Evolutionary conservation across 1,140 invertebrate genomes (phyloP).

Genomic region (Drosophila melanica): DNA sequence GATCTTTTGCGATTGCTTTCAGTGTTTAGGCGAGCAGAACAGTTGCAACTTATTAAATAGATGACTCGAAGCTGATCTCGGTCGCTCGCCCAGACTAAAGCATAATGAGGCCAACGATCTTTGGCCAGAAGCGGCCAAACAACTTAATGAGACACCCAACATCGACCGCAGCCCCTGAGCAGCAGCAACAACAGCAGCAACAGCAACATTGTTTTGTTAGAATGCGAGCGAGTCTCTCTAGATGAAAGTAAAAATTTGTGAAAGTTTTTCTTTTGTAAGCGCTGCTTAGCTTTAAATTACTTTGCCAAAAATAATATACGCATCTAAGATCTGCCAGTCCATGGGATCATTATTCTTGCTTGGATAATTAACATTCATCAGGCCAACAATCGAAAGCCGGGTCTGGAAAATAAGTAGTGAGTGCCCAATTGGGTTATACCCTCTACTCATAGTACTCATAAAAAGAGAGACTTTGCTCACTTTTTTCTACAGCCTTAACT

Average conservation of each 20-base stretch:
- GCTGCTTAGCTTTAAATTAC: constrained; percentile 33
- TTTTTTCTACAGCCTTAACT: not conserved
- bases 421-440: not conserved
- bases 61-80: constrained; percentile 24
- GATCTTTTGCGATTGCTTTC: constrained; percentile 19
- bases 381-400: constrained; percentile 39
- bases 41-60: constrained; percentile 63
- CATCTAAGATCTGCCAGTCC: constrained; percentile 31
- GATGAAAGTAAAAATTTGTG: constrained; percentile 65
- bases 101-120: constrained; percentile 73
- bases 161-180: constrained; percentile 13
- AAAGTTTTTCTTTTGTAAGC: constrained; percentile 58
- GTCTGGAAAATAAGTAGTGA: not conserved
- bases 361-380: constrained; percentile 52
- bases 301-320: constrained; percentile 58
- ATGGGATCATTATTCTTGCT: constrained; percentile 49
- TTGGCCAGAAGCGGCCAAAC: constrained; percentile 64
- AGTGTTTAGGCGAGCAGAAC: constrained; percentile 69
- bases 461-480: not conserved
- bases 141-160: constrained; percentile 65
- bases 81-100: constrained; percentile 28
- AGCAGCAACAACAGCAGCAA: not conserved
- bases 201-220: constrained; percentile 34
- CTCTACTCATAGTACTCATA: not conserved
- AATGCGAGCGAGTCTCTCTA: constrained; percentile 39